Conservation (phyloP, 2,888 invertebrate species). For the Rambutsinella grinnellia region DNA sequence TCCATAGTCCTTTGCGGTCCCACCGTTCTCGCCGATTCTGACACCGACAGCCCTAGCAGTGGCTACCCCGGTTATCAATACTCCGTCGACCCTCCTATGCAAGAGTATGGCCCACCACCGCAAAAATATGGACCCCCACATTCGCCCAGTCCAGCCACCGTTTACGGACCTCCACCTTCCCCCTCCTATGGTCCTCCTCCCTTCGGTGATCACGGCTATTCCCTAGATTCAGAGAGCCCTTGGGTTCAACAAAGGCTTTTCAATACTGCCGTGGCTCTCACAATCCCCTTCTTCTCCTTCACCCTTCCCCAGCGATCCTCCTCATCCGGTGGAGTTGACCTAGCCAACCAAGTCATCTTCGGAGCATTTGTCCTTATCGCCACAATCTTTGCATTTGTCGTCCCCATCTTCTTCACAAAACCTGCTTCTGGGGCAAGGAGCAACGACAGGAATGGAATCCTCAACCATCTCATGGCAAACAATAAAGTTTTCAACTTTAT, state of each 20-base stretch:
- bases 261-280: constrained; percentile 62
- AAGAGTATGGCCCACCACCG: constrained; percentile 22
- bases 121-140: constrained; percentile 25
- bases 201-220: constrained; percentile 46
- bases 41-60: not conserved
- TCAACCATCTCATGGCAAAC: constrained; percentile 61
- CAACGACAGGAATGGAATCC: constrained; percentile 59
- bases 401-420: constrained; percentile 55
- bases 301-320: constrained; percentile 59
- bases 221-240: constrained; percentile 54
- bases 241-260: constrained; percentile 61
- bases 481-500: constrained; percentile 66
- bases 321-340: constrained; percentile 53
- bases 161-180: constrained; percentile 33
- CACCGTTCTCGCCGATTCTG: constrained; percentile 41
- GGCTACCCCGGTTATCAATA: constrained; percentile 37
- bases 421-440: constrained; percentile 36
- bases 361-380: constrained; percentile 56
- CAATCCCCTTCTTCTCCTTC: constrained; percentile 63
- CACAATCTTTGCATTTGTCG: constrained; percentile 56
- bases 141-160: constrained; percentile 7
- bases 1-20: constrained; percentile 37
- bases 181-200: constrained; percentile 43
- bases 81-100: constrained; percentile 27
- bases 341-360: constrained; percentile 63